Percentiles rank a stretch among this genome's conserved stretches.
These are phyloP conservation scores for Piezodorus guildinii DNA, from an alignment of 1,140 invertebrate genomes.

Conservation along the genomic window DNA sequence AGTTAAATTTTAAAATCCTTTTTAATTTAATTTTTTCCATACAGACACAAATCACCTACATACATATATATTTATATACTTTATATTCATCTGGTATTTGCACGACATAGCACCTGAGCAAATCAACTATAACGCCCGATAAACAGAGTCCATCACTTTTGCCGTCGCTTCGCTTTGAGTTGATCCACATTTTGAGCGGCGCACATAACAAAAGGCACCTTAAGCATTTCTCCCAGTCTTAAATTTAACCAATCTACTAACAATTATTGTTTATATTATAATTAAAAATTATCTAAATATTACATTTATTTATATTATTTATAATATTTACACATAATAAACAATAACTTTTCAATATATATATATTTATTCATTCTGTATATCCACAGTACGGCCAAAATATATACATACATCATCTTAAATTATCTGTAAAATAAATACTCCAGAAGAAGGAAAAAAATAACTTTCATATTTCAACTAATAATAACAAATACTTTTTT, in stretches of 20 bases:
- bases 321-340: constrained; percentile 4
- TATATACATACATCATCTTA: constrained; percentile 6
- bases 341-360: constrained; percentile 7
- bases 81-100: constrained; percentile 14
- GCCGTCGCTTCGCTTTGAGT: neutral
- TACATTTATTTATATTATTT: constrained; percentile 5
- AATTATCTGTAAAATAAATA: constrained; percentile 6
- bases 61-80: neutral
- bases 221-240: constrained; percentile 20
- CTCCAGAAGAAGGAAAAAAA: constrained; percentile 3
- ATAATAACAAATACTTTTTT: constrained; percentile 13
- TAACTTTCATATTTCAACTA: constrained; percentile 10
- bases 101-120: constrained; percentile 24
- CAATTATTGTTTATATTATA: constrained; percentile 4
- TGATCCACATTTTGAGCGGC: constrained; percentile 18
- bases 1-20: constrained; percentile 1
- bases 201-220: constrained; percentile 20
- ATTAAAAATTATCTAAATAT: constrained; percentile 9
- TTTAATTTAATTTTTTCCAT: constrained; percentile 17
- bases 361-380: constrained; percentile 2
- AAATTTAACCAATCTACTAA: constrained; percentile 3
- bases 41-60: constrained; percentile 9
- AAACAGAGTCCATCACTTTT: constrained; percentile 6
- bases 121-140: constrained; percentile 17
- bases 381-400: constrained; percentile 6